Percentiles rank a stretch among this genome's conserved stretches.
Conservation (phyloP, 2,113 vertebrate genomes). For the Passerina amoena region DNA sequence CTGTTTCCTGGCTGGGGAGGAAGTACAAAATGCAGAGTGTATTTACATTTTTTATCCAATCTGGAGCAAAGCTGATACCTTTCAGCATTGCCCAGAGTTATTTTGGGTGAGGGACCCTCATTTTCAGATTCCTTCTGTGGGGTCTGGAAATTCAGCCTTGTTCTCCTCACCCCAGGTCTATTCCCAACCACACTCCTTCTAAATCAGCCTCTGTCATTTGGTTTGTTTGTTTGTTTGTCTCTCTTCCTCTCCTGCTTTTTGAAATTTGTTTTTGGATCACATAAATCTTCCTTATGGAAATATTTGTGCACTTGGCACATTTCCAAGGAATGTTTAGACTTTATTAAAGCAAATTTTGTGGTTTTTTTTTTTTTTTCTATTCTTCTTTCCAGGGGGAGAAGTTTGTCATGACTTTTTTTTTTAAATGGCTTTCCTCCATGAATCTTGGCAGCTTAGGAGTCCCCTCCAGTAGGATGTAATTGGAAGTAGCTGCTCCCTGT, state of each 20-base stretch:
- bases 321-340: constrained; percentile 14
- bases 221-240: constrained; percentile 1
- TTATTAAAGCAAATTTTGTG: neutral
- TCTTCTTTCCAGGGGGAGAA: neutral
- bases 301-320: neutral
- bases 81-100: neutral
- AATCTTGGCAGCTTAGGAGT: constrained; percentile 26
- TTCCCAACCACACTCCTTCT: accelerated
- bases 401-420: neutral
- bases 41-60: neutral
- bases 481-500: constrained; percentile 37
- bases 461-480: constrained; percentile 51
- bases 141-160: neutral
- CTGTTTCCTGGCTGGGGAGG: neutral
- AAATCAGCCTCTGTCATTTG: neutral
- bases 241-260: neutral
- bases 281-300: constrained; percentile 29
- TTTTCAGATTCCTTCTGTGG: neutral
- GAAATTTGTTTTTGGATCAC: constrained; percentile 36
- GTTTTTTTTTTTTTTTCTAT: neutral
- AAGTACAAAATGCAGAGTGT: neutral
- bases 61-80: neutral
- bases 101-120: neutral
- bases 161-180: neutral
- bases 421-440: constrained; percentile 7